These are phyloP conservation scores for Sinella curviseta DNA, from an alignment of 1,140 invertebrate species.

Conservation along the genomic window DNA sequence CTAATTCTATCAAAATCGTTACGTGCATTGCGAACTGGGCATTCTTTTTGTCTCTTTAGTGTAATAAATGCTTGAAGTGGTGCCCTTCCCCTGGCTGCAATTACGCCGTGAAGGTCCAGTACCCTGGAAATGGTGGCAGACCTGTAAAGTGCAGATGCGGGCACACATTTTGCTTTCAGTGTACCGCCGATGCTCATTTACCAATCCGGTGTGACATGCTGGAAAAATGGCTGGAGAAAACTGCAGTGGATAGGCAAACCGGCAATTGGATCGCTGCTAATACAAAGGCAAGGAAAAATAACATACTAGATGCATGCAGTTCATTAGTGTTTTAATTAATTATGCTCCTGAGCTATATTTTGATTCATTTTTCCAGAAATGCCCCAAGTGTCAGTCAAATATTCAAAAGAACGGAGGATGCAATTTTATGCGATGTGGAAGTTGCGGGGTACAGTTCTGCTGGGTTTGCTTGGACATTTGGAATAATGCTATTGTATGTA, in stretches of 20 bases:
- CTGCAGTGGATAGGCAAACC: no score
- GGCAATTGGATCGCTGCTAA: no score
- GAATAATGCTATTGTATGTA: not conserved
- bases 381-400: constrained; percentile 65
- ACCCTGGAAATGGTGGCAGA: constrained; percentile 69
- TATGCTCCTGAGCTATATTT: no score
- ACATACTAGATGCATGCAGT: no score
- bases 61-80: constrained; percentile 61
- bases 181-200: no score
- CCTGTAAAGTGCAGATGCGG: no score
- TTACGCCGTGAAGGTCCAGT: constrained; percentile 66
- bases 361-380: constrained; percentile 73
- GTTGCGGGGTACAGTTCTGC: constrained; percentile 66
- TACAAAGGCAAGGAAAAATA: no score
- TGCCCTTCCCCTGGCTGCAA: constrained; percentile 65
- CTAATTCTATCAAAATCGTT: not conserved
- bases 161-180: no score
- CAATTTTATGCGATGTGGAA: constrained; percentile 67
- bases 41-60: not conserved
- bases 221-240: no score
- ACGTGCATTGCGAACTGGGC: not conserved
- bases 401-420: constrained; percentile 67
- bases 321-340: no score
- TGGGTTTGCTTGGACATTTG: constrained; percentile 67
- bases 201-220: no score